A percentile compares a stretch with the other conserved stretches of the same genome.
Evolutionary conservation across 2,113 vertebrate genomes (phyloP).

Genomic region (Esox niger): DNA sequence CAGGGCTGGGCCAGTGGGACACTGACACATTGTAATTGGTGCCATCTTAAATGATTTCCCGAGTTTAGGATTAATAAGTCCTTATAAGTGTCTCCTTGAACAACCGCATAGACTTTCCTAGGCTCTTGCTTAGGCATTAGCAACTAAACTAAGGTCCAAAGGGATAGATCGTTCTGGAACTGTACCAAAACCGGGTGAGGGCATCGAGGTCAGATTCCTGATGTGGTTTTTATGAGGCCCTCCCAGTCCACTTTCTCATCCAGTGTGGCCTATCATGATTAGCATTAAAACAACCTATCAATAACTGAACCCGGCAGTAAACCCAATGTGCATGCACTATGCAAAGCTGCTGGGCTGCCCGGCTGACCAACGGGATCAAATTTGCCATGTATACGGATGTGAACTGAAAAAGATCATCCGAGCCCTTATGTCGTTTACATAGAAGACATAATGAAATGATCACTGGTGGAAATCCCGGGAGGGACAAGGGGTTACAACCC

Average conservation of each 20-base stretch:
- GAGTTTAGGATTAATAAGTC: slow-evolving; percentile 32
- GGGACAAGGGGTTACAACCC: too few species aligned
- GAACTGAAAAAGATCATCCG: background rate
- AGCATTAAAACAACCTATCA: slow-evolving; percentile 65
- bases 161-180: slow-evolving; percentile 1
- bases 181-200: slow-evolving; percentile 41
- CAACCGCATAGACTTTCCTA: background rate
- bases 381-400: too few species aligned
- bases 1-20: slow-evolving; percentile 32
- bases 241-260: slow-evolving; percentile 35
- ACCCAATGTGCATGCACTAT: slow-evolving; percentile 49
- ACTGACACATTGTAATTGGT: slow-evolving; percentile 41
- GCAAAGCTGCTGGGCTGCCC: slow-evolving; percentile 17
- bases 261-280: slow-evolving; percentile 60
- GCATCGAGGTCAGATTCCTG: slow-evolving; percentile 31
- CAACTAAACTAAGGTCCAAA: background rate
- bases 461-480: too few species aligned
- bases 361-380: background rate
- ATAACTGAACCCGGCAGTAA: slow-evolving; percentile 64
- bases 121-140: background rate
- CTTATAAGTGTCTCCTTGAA: background rate
- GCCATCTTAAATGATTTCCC: slow-evolving; percentile 32
- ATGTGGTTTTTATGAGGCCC: slow-evolving; percentile 62
- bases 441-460: background rate
- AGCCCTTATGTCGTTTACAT: too few species aligned